Evolutionary conservation across 2,113 vertebrate species (phyloP).

Genomic region (Acrocephalus kingi): DNA sequence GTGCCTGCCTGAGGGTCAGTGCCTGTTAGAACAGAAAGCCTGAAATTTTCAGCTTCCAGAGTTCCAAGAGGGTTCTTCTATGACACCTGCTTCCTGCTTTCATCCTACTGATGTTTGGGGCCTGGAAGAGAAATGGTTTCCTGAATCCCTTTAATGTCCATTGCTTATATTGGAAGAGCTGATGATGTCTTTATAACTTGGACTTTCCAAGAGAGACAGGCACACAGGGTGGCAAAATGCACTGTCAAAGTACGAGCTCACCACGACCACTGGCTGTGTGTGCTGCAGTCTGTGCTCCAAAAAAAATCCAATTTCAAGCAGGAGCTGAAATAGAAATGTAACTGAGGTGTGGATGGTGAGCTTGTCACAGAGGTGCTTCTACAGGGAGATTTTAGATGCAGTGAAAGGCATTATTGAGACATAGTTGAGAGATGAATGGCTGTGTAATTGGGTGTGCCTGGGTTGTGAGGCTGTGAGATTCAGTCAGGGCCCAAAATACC

Average conservation of each 20-base stretch:
- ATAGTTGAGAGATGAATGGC: background rate
- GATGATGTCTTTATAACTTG: background rate
- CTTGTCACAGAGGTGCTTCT: background rate
- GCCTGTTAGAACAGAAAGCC: too few species aligned
- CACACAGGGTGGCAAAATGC: background rate
- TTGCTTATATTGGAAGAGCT: background rate
- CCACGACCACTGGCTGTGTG: background rate
- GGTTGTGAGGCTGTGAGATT: background rate
- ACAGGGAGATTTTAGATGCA: background rate
- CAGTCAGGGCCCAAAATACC: background rate
- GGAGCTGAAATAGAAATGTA: background rate
- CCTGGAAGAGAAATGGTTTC: background rate
- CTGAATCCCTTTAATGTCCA: background rate
- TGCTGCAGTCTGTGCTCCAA: background rate
- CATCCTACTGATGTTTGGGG: fast-evolving
- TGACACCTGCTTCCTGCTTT: background rate
- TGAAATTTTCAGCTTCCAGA: too few species aligned
- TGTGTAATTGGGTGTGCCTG: background rate
- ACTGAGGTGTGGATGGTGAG: background rate
- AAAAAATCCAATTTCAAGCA: background rate
- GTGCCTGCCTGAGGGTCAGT: too few species aligned
- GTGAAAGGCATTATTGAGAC: background rate
- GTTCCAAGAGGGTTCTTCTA: fast-evolving
- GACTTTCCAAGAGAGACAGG: background rate
- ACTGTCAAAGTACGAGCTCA: fast-evolving